Evolutionary conservation across 2,888 invertebrate species (phyloP).

Genomic region (Halictus quadricinctus): DNA sequence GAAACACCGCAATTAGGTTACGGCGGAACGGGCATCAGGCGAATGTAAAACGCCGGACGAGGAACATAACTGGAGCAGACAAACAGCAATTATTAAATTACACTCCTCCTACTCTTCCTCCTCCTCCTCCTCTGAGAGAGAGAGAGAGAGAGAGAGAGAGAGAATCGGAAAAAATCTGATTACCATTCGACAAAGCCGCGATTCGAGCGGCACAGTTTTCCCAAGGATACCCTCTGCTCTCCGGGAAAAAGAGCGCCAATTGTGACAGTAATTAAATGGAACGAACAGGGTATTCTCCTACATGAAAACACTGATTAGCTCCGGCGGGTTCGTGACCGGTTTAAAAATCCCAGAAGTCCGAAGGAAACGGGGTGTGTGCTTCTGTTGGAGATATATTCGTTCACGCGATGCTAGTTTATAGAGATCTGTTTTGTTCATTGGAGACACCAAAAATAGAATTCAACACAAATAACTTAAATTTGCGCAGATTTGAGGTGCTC

Average conservation of each 20-base stretch:
- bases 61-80: conserved; percentile 9
- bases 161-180: conserved; percentile 5
- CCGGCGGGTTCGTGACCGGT: not conserved
- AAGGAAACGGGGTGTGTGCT: not conserved
- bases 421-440: not conserved
- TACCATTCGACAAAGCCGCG: conserved; percentile 4
- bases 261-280: conserved; percentile 6
- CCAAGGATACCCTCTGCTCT: not conserved
- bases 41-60: conserved; percentile 7
- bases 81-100: conserved; percentile 13
- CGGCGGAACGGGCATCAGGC: not conserved
- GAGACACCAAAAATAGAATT: no score
- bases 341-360: not conserved
- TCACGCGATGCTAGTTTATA: not conserved
- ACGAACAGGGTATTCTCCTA: not conserved
- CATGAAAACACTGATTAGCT: conserved; percentile 4
- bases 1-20: conserved; percentile 22
- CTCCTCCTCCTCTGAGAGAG: not conserved
- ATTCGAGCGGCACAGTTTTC: not conserved
- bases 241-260: not conserved
- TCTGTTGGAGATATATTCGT: not conserved
- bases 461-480: no score
- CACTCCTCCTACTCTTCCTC: not conserved
- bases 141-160: not conserved
- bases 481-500: no score